These are phyloP conservation scores for Moxostoma hubbsi DNA, from an alignment of 2,797 vertebrate species.

Conservation along the genomic window DNA sequence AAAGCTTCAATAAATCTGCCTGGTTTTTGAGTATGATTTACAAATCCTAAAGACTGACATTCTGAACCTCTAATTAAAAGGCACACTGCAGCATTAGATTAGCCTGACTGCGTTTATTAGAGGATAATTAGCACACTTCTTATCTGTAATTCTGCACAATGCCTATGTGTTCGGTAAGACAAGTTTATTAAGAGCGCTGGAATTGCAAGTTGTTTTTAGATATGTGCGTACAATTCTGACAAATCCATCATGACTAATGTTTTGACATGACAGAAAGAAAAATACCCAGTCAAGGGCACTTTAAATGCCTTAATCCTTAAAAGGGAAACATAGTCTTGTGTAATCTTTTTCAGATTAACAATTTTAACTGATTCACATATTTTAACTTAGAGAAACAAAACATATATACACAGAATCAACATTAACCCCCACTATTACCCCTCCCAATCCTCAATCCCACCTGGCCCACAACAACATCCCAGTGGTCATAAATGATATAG, in stretches of 20 bases:
- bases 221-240: slow-evolving; percentile 37
- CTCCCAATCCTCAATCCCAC: too few species aligned
- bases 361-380: too few species aligned
- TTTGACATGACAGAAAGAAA: slow-evolving; percentile 46
- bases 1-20: slow-evolving; percentile 46
- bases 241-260: slow-evolving; percentile 48
- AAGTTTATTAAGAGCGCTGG: slow-evolving; percentile 49
- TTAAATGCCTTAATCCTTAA: slow-evolving; percentile 45
- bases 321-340: slow-evolving; percentile 24
- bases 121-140: slow-evolving; percentile 52
- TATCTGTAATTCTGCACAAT: slow-evolving; percentile 55
- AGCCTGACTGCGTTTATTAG: slow-evolving; percentile 61
- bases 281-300: slow-evolving; percentile 36
- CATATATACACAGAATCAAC: too few species aligned
- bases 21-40: slow-evolving; percentile 49
- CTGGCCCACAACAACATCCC: too few species aligned
- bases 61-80: slow-evolving; percentile 59
- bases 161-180: slow-evolving; percentile 52
- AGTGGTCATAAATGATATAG: too few species aligned
- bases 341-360: too few species aligned
- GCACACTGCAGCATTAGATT: slow-evolving; percentile 57
- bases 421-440: too few species aligned
- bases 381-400: too few species aligned
- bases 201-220: slow-evolving; percentile 45
- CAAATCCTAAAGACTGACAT: slow-evolving; percentile 52